These are phyloP conservation scores for Odontamblyopus lacepedii DNA, from an alignment of 2,797 vertebrate genomes.

Conservation along the genomic window DNA sequence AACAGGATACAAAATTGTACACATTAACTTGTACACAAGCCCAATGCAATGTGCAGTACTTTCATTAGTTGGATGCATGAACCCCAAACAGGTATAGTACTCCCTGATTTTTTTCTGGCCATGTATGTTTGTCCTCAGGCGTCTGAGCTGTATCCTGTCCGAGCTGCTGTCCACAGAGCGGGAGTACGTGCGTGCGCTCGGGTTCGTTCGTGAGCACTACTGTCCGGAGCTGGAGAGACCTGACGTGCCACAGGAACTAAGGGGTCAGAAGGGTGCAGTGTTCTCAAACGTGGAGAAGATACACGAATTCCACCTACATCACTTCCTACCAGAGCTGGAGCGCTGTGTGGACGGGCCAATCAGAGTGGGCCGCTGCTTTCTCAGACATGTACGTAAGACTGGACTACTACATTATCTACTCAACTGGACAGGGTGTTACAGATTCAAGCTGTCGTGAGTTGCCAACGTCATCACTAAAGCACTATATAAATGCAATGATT, in stretches of 20 bases:
- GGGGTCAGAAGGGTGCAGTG: constrained; percentile 81
- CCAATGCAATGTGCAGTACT: not conserved
- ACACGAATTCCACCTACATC: constrained; percentile 81
- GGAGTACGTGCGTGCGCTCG: constrained; percentile 80
- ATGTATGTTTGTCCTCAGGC: constrained; percentile 57
- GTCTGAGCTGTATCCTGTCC: constrained; percentile 77
- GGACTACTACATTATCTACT: no score
- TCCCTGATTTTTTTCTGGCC: no score
- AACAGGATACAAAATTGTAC: no score
- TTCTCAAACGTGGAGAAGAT: constrained; percentile 86
- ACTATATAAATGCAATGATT: no score
- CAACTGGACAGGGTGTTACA: no score
- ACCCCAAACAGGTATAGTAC: no score
- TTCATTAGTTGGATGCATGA: no score
- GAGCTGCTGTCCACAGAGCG: constrained; percentile 82
- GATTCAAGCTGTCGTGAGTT: no score
- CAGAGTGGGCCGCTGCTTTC: constrained; percentile 79
- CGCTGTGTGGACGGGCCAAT: constrained; percentile 73
- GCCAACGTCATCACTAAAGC: no score
- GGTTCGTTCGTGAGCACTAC: constrained; percentile 82
- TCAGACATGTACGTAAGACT: constrained; percentile 58
- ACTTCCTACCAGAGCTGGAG: constrained; percentile 80
- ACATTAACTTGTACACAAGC: no score
- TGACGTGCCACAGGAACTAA: constrained; percentile 81
- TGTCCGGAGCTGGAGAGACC: constrained; percentile 80